Evolutionary conservation across 2,888 invertebrate species (phyloP), one percentile per base, ranked within the genome.

Genomic region (Drosophila cognata): DNA sequence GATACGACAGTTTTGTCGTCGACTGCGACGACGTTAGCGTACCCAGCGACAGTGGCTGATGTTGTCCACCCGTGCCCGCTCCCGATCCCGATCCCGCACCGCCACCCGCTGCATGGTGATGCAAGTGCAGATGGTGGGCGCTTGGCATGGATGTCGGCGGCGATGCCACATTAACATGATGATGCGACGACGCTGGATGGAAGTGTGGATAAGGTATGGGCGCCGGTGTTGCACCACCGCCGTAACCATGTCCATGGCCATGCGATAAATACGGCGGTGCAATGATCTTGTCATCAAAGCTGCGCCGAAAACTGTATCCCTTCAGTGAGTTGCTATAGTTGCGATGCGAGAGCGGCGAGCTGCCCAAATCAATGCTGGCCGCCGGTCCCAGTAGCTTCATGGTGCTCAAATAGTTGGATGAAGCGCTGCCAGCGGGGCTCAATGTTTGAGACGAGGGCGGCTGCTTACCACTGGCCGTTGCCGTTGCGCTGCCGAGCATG

Each of bases 281-380:
- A 41, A 92, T 92, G 70, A 93, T 92, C 80, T 92, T 92, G 64
- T 92, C 92, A 64, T 92, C 93, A 65, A 93, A 92, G 73, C 92
- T 92, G 55, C 93, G 90, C 10, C 92, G 91, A 74, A 92, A 93
- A 62, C 91, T 91, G 70, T 92, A 92, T 41, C 93, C 93, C 68
- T 93, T 92, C 65, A 92, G 88, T 48, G 92, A 86, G 65, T 86
- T 89, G 64, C 91, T 91, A 71, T 92, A 92, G 62, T 92, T 92
- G 48, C 92, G 91, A 74, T 91, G 92, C 53, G 92, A 87, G 25
- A 92, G 66, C 33, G 92, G 92, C 53, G 92, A 92, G 46, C 88
- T 89, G 66, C 92, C 92, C 77, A 92, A 65, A 72, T 92, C 92
- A 43, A 92, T 92, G 55, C 92, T 92, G 7, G 92, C 92, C 43